Percentiles rank a stretch among this genome's conserved stretches.
Conservation (phyloP, 37 sponge, comb jelly and placozoan species). For the Haliclona indistincta region DNA sequence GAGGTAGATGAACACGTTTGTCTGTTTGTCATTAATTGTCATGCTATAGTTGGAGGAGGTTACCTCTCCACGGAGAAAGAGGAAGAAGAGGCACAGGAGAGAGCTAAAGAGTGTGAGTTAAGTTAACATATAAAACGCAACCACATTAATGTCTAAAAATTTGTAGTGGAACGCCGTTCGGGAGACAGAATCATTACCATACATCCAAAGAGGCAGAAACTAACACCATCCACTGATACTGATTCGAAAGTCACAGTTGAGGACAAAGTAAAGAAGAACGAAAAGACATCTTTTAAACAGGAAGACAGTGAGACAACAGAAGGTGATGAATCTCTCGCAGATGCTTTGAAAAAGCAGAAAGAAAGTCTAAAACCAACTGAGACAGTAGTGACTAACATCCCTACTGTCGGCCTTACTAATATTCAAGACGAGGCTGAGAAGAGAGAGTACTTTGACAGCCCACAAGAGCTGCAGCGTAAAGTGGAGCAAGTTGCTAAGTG, state of each 20-base stretch:
- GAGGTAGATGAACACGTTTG: slow-evolving; percentile 36
- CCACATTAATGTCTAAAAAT: not conserved
- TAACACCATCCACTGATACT: not conserved
- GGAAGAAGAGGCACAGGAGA: slow-evolving; percentile 36
- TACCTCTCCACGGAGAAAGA: slow-evolving; percentile 73
- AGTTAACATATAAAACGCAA: not conserved
- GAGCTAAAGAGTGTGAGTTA: slow-evolving; percentile 48
- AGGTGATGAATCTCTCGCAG: not conserved
- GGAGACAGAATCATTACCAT: slow-evolving; percentile 1
- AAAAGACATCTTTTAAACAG: too few relatives aligned
- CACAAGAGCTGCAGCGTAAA: slow-evolving; percentile 48
- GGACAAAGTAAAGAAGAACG: not conserved
- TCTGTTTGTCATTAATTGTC: not conserved
- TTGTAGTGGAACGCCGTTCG: slow-evolving; percentile 15
- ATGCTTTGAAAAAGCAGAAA: slow-evolving; percentile 27
- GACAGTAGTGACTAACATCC: slow-evolving; percentile 49
- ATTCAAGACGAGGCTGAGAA: slow-evolving; percentile 83
- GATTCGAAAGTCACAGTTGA: not conserved
- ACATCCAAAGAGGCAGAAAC: not conserved
- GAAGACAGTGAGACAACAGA: too few relatives aligned
- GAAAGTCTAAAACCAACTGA: slow-evolving; percentile 66
- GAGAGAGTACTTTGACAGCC: slow-evolving; percentile 80
- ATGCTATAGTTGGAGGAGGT: slow-evolving; percentile 65
- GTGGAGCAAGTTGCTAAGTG: slow-evolving; percentile 65
- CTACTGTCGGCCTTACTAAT: slow-evolving; percentile 39